These are phyloP conservation scores for Fukomys damarensis DNA, from an alignment of 2,113 vertebrate species.

Conservation along the genomic window DNA sequence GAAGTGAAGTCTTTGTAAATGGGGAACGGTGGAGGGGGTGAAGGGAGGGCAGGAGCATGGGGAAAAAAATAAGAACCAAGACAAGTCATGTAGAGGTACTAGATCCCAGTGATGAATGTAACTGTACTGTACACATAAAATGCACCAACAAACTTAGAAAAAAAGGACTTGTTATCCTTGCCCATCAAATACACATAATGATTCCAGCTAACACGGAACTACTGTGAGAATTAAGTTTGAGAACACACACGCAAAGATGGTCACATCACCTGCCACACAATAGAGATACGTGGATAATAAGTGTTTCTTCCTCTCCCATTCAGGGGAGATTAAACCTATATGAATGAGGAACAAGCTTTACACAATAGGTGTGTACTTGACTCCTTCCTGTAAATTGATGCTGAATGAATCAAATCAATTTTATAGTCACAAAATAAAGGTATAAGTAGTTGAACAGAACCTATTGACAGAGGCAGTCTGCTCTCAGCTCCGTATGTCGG, in stretches of 20 bases:
- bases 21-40: too few relatives aligned
- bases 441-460: not conserved
- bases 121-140: too few relatives aligned
- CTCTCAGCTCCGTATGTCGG: rapidly evolving
- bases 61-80: too few relatives aligned
- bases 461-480: not conserved
- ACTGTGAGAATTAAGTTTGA: not conserved
- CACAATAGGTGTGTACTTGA: rapidly evolving
- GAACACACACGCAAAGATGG: rapidly evolving
- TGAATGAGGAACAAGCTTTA: too few relatives aligned
- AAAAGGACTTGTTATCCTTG: not conserved
- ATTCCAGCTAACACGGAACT: not conserved
- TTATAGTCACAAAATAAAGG: not conserved
- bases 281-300: not conserved
- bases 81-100: too few relatives aligned
- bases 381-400: not conserved
- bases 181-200: not conserved
- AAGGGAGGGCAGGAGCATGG: too few relatives aligned
- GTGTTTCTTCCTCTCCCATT: not conserved
- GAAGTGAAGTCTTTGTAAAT: too few relatives aligned
- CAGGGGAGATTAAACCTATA: rapidly evolving
- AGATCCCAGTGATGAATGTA: too few relatives aligned
- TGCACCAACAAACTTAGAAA: too few relatives aligned
- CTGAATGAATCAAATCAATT: not conserved
- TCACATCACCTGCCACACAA: not conserved